Base-by-base conservation (phyloP, 35 echinoderm and acorn worm genomes). In the Heliocidaris tuberculata region DNA sequence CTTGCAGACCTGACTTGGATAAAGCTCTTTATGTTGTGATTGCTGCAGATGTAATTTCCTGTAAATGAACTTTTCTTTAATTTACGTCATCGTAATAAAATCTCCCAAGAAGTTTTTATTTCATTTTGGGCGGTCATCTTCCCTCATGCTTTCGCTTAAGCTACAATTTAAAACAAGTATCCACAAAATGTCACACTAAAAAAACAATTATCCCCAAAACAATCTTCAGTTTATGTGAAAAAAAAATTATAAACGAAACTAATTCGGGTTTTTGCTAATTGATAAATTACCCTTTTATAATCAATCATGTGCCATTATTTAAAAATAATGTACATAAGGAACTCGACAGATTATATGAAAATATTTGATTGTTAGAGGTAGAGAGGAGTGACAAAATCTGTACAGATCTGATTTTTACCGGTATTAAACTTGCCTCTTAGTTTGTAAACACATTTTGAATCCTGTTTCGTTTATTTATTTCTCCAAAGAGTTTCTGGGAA, bases 401-500 rank as follows among this genome's bases (percentile, higher is more conserved):
- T 27, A 78, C 19, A 78, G 27, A 78, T 78, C 65, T 78, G 65
- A 78, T 78, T 52, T 52, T 6, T 78, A 78, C 65, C 27, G 65
- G 65, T 78, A 78, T n/a, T 78, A 78, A 78, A 78, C 65, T 78
- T 78, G 65, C 65, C 65, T 27, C 65, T n/a, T 78, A 78, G 65
- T 78, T 78, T 78, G 27, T 78, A 78, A 78, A 78, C 65, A 78
- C 27, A 27, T 7, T 78, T n/a, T 78, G 65, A 27, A 19, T 78
- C 27, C 15, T n/a, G 27, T n/a, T 78, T 78, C 24, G 7, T 78
- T 78, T 78, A 78, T 78, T 12, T 56, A 10, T 78, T 71, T 78
- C 65, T 78, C 21, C 21, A 78, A 78, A 78, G 21, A n/a, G 6
- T 52, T 13, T 52, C 19, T 42, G 35, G 35, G 35, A 42, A 42